phyloP scores from a whole-genome alignment of 92 coral and sea anemone genomes.

The Porites lobata region DNA sequence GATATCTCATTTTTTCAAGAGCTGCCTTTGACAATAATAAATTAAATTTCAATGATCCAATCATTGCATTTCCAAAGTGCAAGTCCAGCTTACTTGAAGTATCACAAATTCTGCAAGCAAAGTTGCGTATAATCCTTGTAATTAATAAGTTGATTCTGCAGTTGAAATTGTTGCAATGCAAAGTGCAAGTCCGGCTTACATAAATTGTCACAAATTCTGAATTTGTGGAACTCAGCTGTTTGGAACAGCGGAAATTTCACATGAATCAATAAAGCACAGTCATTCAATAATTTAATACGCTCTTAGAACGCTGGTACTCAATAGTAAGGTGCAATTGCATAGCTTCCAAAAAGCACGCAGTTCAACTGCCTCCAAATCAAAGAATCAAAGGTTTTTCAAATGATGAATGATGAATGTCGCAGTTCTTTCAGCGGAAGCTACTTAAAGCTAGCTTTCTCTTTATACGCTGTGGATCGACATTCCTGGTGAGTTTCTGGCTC shows the following conservation, averaged over 20 bases:
- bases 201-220: conserved; percentile 7
- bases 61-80: conserved; percentile 23
- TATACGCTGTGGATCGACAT: conserved; percentile 48
- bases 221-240: conserved; percentile 15
- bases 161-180: neutral
- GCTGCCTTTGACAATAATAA: neutral
- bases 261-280: neutral
- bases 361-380: conserved; percentile 14
- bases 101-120: neutral
- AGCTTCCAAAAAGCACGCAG: conserved; percentile 42
- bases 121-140: neutral
- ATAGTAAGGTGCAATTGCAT: conserved; percentile 2
- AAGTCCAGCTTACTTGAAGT: conserved; percentile 32
- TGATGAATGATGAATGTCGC: neutral
- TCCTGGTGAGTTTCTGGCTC: conserved; percentile 34
- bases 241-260: conserved; percentile 23
- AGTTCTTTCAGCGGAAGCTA: conserved; percentile 53
- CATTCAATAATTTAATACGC: conserved; percentile 20
- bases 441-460: conserved; percentile 78
- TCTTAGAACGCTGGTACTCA: conserved; percentile 32
- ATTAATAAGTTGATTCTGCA: neutral
- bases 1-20: conserved; percentile 9
- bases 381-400: neutral
- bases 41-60: neutral
- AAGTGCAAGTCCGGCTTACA: conserved; percentile 30